Conservation (phyloP, 2,888 invertebrate species). For the Orchesellides sinensis region DNA sequence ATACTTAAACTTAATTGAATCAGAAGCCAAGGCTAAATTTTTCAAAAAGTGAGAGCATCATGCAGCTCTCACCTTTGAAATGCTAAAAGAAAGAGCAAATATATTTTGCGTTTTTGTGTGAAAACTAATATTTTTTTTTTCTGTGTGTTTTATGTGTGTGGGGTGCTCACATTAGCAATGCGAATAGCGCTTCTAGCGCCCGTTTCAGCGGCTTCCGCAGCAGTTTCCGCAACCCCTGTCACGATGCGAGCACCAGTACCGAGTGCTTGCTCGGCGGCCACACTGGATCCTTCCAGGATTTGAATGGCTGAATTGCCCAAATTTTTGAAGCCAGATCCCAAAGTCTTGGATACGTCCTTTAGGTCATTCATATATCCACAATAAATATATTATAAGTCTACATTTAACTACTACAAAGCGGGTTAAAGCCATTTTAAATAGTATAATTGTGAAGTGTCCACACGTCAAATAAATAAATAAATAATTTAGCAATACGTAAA, state of each 20-base stretch:
- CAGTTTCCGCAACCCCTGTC: conserved; percentile 74
- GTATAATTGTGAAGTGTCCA: conserved; percentile 2
- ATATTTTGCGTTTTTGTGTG: conserved; percentile 8
- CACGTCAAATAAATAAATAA: conserved; percentile 41
- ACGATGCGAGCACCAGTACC: conserved; percentile 75
- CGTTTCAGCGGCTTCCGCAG: conserved; percentile 74
- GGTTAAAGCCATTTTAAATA: not conserved
- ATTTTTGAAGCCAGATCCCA: conserved; percentile 74
- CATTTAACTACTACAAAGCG: too few relatives aligned
- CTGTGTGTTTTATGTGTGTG: conserved; percentile 18
- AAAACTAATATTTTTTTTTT: not conserved
- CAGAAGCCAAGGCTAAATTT: conserved; percentile 24
- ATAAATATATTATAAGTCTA: conserved; percentile 34
- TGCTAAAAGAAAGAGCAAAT: not conserved
- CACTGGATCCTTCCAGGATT: conserved; percentile 74
- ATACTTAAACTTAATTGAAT: not conserved
- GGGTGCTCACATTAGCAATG: conserved; percentile 75
- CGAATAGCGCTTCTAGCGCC: conserved; percentile 74
- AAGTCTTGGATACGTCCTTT: conserved; percentile 74
- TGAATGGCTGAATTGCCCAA: conserved; percentile 75
- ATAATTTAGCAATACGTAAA: not conserved
- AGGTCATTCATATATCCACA: conserved; percentile 40
- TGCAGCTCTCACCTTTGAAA: not conserved
- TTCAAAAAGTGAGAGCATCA: conserved; percentile 13
- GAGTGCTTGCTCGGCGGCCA: conserved; percentile 74